These are phyloP conservation scores for Falcunculus frontatus DNA, from an alignment of 2,113 vertebrate genomes.

Conservation along the genomic window DNA sequence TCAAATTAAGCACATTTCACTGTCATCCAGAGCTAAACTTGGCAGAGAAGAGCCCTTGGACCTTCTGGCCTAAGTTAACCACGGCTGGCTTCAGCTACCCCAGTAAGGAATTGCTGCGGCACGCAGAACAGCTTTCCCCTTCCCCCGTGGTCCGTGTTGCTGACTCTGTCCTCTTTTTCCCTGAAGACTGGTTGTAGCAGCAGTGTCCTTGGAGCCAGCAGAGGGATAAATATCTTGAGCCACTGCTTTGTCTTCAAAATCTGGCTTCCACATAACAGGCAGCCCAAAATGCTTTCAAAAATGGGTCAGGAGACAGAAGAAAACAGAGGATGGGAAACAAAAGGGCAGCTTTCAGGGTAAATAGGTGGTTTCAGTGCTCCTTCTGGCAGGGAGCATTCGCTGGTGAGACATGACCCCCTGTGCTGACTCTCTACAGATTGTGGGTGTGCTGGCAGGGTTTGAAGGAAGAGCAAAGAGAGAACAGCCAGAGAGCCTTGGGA, in stretches of 20 bases:
- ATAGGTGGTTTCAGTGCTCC: background rate
- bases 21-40: slow-evolving; percentile 57
- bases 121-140: background rate
- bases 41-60: slow-evolving; percentile 51
- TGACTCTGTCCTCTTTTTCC: background rate
- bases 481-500: background rate
- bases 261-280: background rate
- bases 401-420: background rate
- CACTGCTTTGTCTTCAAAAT: slow-evolving; percentile 3
- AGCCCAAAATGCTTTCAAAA: background rate
- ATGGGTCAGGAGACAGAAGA: background rate
- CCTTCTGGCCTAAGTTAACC: slow-evolving; percentile 62
- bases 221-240: background rate
- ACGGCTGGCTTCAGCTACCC: slow-evolving; percentile 20
- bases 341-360: background rate
- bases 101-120: background rate
- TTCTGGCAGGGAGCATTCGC: background rate
- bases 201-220: background rate
- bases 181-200: background rate
- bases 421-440: background rate
- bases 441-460: background rate
- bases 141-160: background rate
- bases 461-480: background rate
- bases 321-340: background rate
- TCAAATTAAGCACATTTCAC: slow-evolving; percentile 62